Evolutionary conservation across 1,140 invertebrate species (phyloP).

Genomic region (Holotrichia oblita): DNA sequence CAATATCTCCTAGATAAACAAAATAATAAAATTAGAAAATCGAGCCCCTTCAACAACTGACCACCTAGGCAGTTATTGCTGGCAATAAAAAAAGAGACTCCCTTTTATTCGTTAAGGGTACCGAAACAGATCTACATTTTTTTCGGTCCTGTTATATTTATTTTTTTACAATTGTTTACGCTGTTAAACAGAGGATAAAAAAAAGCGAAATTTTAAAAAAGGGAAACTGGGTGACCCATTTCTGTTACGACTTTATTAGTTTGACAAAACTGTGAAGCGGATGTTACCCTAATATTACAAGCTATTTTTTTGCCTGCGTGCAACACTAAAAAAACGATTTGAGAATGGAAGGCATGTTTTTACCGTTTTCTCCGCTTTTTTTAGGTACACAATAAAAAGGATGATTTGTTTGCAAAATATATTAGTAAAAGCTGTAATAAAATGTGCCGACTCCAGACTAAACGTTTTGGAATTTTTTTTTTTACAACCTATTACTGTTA

Average conservation of each 20-base stretch:
- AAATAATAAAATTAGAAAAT: background rate
- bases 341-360: background rate
- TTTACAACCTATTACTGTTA: too few relatives aligned
- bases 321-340: background rate
- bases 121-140: background rate
- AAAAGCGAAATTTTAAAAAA: background rate
- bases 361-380: background rate
- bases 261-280: background rate
- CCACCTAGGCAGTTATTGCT: background rate
- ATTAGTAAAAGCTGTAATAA: too few relatives aligned
- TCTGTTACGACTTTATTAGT: background rate
- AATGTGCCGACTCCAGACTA: too few relatives aligned
- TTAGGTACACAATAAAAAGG: background rate
- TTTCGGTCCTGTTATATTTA: background rate
- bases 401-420: background rate
- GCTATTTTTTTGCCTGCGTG: background rate
- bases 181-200: background rate
- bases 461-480: too few relatives aligned
- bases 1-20: background rate
- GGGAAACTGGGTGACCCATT: constrained; percentile 3
- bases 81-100: background rate
- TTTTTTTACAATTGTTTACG: constrained; percentile 6
- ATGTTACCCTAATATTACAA: too few relatives aligned
- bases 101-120: background rate
- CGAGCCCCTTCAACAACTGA: background rate